These are phyloP conservation scores for Panthera tigris DNA, from an alignment of 2,113 vertebrate genomes.

Conservation along the genomic window DNA sequence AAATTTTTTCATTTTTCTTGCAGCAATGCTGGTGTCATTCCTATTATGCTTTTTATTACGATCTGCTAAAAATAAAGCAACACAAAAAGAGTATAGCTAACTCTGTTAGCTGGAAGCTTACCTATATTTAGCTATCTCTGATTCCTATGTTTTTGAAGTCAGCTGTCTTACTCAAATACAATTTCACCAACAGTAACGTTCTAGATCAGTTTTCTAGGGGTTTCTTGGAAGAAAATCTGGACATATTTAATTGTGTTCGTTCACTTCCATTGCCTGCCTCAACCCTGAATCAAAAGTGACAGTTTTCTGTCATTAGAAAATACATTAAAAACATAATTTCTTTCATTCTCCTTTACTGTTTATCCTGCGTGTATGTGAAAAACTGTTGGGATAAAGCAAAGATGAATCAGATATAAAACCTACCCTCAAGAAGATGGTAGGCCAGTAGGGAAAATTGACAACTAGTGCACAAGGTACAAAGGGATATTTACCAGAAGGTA, in stretches of 20 bases:
- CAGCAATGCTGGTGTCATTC: slow-evolving; percentile 45
- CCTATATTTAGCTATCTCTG: neutral
- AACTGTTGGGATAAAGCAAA: neutral
- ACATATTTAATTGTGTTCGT: slow-evolving; percentile 10
- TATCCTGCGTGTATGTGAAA: neutral
- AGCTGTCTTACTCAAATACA: slow-evolving; percentile 7
- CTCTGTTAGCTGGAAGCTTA: slow-evolving; percentile 23
- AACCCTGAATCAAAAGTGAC: neutral
- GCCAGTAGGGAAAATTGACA: neutral
- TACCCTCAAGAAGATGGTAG: neutral
- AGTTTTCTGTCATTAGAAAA: neutral
- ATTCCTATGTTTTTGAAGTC: slow-evolving; percentile 34
- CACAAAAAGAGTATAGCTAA: slow-evolving; percentile 2
- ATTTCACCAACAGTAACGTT: neutral
- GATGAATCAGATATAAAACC: neutral
- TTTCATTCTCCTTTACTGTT: neutral
- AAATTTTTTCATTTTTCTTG: slow-evolving; percentile 70
- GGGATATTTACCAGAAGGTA: neutral
- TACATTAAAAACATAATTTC: neutral
- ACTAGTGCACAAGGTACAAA: neutral
- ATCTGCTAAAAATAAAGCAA: slow-evolving; percentile 58
- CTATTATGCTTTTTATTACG: slow-evolving; percentile 64
- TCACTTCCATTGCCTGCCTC: neutral
- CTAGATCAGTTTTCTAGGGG: neutral
- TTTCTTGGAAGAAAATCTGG: neutral